These are phyloP conservation scores for Drosophila oshimai DNA, from an alignment of 1,140 invertebrate genomes.

Conservation along the genomic window DNA sequence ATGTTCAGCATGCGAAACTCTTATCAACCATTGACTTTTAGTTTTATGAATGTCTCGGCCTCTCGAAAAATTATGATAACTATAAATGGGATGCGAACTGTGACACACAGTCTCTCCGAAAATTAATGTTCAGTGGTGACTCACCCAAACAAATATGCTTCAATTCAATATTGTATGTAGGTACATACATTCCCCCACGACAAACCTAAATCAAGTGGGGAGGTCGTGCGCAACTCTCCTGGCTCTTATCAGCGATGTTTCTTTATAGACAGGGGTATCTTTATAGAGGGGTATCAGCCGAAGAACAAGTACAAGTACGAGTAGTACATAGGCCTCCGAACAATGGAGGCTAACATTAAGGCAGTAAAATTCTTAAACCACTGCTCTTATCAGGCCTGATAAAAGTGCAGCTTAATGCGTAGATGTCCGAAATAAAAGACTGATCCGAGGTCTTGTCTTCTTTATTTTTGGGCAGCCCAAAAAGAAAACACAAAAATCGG, in stretches of 20 bases:
- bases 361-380: constrained; percentile 12
- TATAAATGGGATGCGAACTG: constrained; percentile 8
- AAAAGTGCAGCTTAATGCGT: constrained; percentile 32
- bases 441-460: not conserved
- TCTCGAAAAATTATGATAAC: constrained; percentile 33
- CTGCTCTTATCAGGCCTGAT: constrained; percentile 28
- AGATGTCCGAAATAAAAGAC: constrained; percentile 22
- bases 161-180: constrained; percentile 14
- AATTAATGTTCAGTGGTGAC: constrained; percentile 38
- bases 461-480: not conserved
- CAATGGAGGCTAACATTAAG: constrained; percentile 26
- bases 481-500: not conserved
- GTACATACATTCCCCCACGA: not conserved
- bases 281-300: constrained; percentile 10
- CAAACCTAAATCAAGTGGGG: constrained; percentile 40
- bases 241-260: constrained; percentile 55
- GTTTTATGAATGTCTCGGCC: constrained; percentile 55
- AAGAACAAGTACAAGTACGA: constrained; percentile 4
- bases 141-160: constrained; percentile 44
- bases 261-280: constrained; percentile 49
- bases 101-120: constrained; percentile 29
- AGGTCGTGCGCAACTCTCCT: constrained; percentile 62
- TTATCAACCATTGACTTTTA: constrained; percentile 62
- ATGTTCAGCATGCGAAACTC: constrained; percentile 28
- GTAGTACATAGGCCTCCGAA: constrained; percentile 12